Base-by-base conservation (phyloP, 2,113 vertebrate species). In the Platycercus adscitus region DNA sequence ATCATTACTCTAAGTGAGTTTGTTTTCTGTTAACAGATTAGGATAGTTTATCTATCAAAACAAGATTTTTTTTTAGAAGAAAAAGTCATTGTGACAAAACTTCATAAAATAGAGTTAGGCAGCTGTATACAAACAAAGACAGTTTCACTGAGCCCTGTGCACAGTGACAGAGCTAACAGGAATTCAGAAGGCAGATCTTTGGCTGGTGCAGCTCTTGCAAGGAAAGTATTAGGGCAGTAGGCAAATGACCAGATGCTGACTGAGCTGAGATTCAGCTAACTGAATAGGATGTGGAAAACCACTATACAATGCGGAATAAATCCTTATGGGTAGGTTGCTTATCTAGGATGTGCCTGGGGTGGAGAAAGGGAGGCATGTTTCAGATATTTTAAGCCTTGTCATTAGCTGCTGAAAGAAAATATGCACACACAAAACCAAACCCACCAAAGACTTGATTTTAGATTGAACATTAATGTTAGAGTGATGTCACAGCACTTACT, bases 401-500 rank as follows among this genome's bases (percentile, higher is more conserved):
- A 52, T 68, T 72, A 94, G 24, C 24, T 83, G 49, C 39, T 83
- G 64, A 83, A 80, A 90, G 15, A 86, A 90, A 83, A 41, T 13
- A 80, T 3, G 11, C 13, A 46, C 9, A 24, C 13, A 17, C 19
- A 81, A 86, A 66, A 6, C 18, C 25, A 44, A 72, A 91, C 11
- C 28, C 0, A 1, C 9, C 43, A 28, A 82, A 81, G 11, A 35
- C 77, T 77, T 93, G 39, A 77, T 77, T 50, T 90, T 18, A 13
- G 35, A 33, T 77, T 86, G 60, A 66, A 28, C 13, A 15, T 82
- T 58, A 83, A 31, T 44, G 26, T 11, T 25, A 60, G 26, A 24
- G 18, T 93, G 64, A 93, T 47, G 41, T 94, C 80, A 86, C 11
- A 71, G 47, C 37, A 35, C 49, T 88, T 91, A 29, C 47, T 91